A percentile compares a stretch with the other conserved stretches of the same genome.
Evolutionary conservation across 2,797 vertebrate genomes (phyloP).

Genomic region (Hozukius guyotensis): DNA sequence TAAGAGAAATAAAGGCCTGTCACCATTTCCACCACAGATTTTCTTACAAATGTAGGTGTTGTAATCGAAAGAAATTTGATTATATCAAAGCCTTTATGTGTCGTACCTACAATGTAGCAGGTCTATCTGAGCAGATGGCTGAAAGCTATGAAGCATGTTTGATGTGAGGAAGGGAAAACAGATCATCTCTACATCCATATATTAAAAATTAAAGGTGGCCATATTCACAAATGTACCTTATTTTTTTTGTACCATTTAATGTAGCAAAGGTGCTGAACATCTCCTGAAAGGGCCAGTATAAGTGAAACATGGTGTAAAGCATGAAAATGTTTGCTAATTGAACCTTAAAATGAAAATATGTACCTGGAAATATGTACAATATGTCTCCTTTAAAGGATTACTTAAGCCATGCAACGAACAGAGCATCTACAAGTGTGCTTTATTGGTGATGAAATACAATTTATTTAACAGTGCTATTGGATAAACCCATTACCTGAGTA

Average conservation of each 20-base stretch:
- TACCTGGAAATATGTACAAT: neutral
- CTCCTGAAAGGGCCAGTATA: neutral
- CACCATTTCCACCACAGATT: neutral
- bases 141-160: conserved; percentile 7
- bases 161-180: neutral
- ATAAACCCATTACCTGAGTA: neutral
- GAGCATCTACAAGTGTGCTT: neutral
- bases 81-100: neutral
- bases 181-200: neutral
- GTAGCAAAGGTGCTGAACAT: neutral
- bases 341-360: neutral
- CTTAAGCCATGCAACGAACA: neutral
- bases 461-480: neutral
- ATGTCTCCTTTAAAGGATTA: neutral
- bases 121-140: conserved; percentile 28
- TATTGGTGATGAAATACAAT: neutral
- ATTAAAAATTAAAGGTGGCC: neutral
- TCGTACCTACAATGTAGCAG: neutral
- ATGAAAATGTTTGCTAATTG: neutral
- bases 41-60: neutral
- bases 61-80: neutral
- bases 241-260: neutral
- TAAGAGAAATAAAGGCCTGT: neutral
- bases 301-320: neutral
- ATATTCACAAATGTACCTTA: neutral